A percentile compares a stretch with the other conserved stretches of the same genome.
Evolutionary conservation across 2,113 vertebrate species (phyloP).

Genomic region (Coracopsis vasa): DNA sequence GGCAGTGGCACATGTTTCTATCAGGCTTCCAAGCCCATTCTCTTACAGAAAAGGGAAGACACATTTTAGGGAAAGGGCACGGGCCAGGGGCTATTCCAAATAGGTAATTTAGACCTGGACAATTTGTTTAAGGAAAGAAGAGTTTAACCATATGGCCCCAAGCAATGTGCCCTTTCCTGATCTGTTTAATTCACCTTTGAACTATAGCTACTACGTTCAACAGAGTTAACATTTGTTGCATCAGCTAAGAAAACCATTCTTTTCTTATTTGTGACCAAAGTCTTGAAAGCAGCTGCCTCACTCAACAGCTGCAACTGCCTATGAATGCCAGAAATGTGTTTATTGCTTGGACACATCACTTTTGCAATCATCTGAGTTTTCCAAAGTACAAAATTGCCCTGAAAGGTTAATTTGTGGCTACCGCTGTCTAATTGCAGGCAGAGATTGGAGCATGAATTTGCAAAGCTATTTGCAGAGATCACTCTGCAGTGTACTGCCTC

Average conservation of each 20-base stretch:
- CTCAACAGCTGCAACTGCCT: neutral
- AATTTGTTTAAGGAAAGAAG: neutral
- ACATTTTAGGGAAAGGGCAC: accelerated
- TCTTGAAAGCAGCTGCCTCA: neutral
- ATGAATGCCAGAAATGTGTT: neutral
- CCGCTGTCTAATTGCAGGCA: neutral
- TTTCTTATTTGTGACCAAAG: neutral
- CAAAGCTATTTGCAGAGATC: neutral
- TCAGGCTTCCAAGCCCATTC: neutral
- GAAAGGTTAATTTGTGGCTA: neutral
- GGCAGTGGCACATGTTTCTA: accelerated
- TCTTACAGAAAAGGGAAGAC: neutral
- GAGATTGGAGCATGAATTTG: neutral
- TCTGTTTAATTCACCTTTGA: conserved; percentile 1
- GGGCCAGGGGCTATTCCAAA: neutral
- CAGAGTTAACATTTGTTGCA: neutral
- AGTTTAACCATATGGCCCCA: neutral
- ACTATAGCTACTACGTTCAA: neutral
- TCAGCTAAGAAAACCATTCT: neutral
- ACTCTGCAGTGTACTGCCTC: neutral
- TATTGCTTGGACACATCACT: neutral
- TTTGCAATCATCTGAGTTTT: neutral
- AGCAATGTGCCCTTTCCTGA: neutral
- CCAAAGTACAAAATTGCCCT: neutral
- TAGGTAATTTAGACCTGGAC: neutral